Evolutionary conservation across 2,888 invertebrate genomes (phyloP), one percentile per base, ranked within the genome.

Genomic region (Antheraea yamamai): DNA sequence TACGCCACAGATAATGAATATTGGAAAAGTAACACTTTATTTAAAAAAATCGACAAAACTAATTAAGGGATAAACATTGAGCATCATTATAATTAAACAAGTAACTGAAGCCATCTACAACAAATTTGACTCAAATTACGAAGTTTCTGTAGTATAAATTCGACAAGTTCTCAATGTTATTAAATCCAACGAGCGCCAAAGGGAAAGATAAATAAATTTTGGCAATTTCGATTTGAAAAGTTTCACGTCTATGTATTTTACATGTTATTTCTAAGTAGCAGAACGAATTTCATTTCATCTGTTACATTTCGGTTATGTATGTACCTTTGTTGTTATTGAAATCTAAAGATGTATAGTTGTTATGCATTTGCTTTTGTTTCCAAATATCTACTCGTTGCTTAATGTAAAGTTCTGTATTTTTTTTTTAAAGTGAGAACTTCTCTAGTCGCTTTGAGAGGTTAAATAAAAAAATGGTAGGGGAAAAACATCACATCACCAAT

Each of bases 241-340:
- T 83, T 85, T 80, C 39, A 74, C 71, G 73, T 77, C 78, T 80
- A 76, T 79, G 66, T 81, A 78, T 75, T 75, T 73, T 78, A 58
- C 74, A 72, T 81, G 81, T 82, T 85, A 85, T 82, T 83, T 77
- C 78, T 79, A 79, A 82, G 79, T 83, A 82, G 76, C 77, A 79
- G 79, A 77, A 78, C 52, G 78, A 79, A 75, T 80, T 81, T 74
- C 76, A 79, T 76, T 71, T 55, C 20, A 58, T 20, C 58, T 55
- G 47, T 52, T n/a, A 55, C 68, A 23, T 66, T 16, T 66, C 30
- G 30, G 26, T 26, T 51, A 72, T 52, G 4, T 23, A 51, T 39
- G 23, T 52, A 52, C 26, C 47, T 30, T 52, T 26, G 16, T 30
- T 73, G 30, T 55, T 73, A 52, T 35, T 20, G 16, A 26, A 30